These are phyloP conservation scores for Chloroclystis v-ata DNA, from an alignment of 2,888 invertebrate genomes.

Conservation along the genomic window DNA sequence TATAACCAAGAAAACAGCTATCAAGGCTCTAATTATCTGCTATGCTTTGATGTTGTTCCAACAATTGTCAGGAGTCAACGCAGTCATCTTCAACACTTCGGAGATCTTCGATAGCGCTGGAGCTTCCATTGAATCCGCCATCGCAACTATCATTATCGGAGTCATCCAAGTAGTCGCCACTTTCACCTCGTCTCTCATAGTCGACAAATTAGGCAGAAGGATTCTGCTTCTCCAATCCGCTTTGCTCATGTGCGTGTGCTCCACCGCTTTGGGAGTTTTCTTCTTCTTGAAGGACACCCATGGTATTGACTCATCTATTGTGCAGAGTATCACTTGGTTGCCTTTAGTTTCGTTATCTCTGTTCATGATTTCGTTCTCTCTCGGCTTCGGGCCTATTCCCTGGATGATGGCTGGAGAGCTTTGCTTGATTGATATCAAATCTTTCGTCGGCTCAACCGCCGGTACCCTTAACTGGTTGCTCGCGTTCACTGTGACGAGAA, in stretches of 20 bases:
- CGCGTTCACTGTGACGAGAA: slow-evolving; percentile 88
- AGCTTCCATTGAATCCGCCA: slow-evolving; percentile 73
- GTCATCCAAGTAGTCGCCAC: slow-evolving; percentile 88
- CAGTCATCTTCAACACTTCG: slow-evolving; percentile 88
- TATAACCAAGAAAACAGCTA: slow-evolving; percentile 79
- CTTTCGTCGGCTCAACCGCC: slow-evolving; percentile 85
- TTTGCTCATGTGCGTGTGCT: slow-evolving; percentile 82
- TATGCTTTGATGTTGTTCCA: slow-evolving; percentile 93
- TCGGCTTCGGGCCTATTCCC: slow-evolving; percentile 93
- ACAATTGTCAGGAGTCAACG: slow-evolving; percentile 90
- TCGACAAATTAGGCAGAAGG: slow-evolving; percentile 89
- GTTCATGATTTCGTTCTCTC: slow-evolving; percentile 88
- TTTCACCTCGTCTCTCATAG: slow-evolving; percentile 84
- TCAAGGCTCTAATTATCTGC: slow-evolving; percentile 83
- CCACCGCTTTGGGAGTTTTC: slow-evolving; percentile 83
- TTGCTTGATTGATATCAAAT: slow-evolving; percentile 87
- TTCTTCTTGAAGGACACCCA: slow-evolving; percentile 75
- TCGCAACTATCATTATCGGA: slow-evolving; percentile 89
- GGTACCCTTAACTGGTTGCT: slow-evolving; percentile 90
- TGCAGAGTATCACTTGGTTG: slow-evolving; percentile 82
- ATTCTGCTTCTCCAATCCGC: slow-evolving; percentile 85
- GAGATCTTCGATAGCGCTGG: slow-evolving; percentile 85
- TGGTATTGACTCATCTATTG: slow-evolving; percentile 47
- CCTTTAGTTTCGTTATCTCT: slow-evolving; percentile 85
- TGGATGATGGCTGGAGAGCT: slow-evolving; percentile 91